These are phyloP conservation scores for Aphaenogaster rudis DNA, from an alignment of 1,140 invertebrate species.

Conservation along the genomic window DNA sequence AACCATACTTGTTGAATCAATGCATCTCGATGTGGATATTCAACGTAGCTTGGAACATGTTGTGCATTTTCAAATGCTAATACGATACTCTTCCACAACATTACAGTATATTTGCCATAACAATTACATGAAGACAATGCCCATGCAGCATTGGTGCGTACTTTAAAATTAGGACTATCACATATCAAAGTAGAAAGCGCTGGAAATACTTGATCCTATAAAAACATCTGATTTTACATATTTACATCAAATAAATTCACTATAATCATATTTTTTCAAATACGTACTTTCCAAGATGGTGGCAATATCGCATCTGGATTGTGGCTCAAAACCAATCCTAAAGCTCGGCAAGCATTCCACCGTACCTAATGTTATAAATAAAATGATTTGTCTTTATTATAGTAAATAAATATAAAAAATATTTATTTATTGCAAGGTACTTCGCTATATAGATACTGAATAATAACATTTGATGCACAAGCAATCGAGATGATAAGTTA, in stretches of 20 bases:
- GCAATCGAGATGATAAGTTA: conserved; percentile 29
- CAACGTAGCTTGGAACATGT: conserved; percentile 92
- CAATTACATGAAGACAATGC: conserved; percentile 89
- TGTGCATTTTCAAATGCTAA: conserved; percentile 91
- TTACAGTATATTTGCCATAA: conserved; percentile 89
- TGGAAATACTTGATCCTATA: conserved; percentile 87
- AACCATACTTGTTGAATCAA: conserved; percentile 89
- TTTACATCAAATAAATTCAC: conserved; percentile 37
- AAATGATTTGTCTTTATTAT: conserved; percentile 24
- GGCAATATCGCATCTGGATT: conserved; percentile 82
- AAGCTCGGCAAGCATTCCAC: conserved; percentile 96
- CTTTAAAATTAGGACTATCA: conserved; percentile 90
- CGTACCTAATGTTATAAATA: conserved; percentile 88
- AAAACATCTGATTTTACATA: conserved; percentile 51
- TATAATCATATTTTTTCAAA: conserved; percentile 15
- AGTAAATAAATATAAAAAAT: neutral
- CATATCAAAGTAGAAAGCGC: conserved; percentile 87
- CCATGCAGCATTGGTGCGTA: conserved; percentile 93
- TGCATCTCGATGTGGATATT: conserved; percentile 93
- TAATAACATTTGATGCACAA: conserved; percentile 36
- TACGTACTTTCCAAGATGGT: conserved; percentile 82
- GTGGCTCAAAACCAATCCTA: conserved; percentile 89
- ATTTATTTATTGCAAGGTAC: neutral
- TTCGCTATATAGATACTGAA: neutral
- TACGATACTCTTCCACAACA: conserved; percentile 91